phyloP scores from a whole-genome alignment of 2,113 vertebrate genomes.

The Phyllostomus hastatus region DNA sequence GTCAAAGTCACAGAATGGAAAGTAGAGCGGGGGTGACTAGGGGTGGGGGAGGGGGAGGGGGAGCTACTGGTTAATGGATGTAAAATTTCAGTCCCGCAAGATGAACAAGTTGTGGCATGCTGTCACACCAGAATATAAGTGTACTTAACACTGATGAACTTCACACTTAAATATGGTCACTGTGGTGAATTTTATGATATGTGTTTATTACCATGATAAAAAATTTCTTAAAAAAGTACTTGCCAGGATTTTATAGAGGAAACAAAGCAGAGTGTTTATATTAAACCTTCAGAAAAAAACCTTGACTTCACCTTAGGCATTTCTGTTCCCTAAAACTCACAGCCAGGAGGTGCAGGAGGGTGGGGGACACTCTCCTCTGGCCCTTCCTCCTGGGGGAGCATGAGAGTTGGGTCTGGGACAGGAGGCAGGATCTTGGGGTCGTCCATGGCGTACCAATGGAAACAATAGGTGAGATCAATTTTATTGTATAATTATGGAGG shows the following conservation, averaged over 20 bases:
- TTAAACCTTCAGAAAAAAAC: not conserved
- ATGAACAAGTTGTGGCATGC: not conserved
- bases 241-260: not conserved
- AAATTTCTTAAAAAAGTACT: not conserved
- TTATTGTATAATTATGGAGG: not conserved
- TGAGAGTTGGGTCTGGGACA: not conserved
- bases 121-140: not conserved
- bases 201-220: not conserved
- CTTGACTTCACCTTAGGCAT: not conserved
- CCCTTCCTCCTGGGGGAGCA: accelerated
- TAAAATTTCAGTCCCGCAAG: not conserved
- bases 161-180: not conserved
- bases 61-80: not conserved
- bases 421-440: not conserved
- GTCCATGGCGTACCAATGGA: not conserved
- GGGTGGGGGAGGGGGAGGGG: not conserved
- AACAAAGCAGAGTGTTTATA: not conserved
- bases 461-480: not conserved
- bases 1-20: not conserved
- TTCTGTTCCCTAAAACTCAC: not conserved
- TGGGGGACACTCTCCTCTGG: not conserved
- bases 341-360: not conserved
- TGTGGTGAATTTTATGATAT: not conserved
- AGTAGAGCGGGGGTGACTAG: not conserved
- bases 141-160: not conserved